Evolutionary conservation across 2,888 invertebrate species (phyloP).

Genomic region (Smittia sp.): DNA sequence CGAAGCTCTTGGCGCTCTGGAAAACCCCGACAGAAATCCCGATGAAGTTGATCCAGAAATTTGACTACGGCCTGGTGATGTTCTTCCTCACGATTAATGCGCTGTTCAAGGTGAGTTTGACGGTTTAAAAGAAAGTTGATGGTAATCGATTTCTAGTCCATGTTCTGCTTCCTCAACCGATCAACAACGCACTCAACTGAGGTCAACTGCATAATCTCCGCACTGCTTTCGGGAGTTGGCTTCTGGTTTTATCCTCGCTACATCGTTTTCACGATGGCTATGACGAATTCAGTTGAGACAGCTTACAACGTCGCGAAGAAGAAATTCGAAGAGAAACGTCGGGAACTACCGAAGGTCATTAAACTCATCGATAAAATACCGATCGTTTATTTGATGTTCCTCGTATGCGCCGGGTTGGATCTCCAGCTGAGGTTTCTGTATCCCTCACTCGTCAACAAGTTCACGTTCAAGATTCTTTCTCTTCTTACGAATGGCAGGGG

Average conservation of each 20-base stretch:
- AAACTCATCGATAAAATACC: conserved; percentile 3
- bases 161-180: conserved; percentile 15
- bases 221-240: conserved; percentile 3
- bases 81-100: conserved; percentile 6
- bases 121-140: neutral
- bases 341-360: neutral
- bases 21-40: neutral
- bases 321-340: neutral
- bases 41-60: neutral
- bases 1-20: neutral
- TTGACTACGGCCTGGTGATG: neutral
- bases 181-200: neutral
- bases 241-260: conserved; percentile 20
- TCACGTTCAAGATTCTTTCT: neutral
- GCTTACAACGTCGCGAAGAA: neutral
- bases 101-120: conserved; percentile 21
- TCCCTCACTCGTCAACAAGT: conserved; percentile 9
- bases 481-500: neutral
- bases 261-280: conserved; percentile 33
- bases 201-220: neutral
- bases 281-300: conserved; percentile 21
- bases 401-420: neutral
- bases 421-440: conserved; percentile 4
- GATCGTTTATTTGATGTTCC: neutral
- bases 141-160: conserved; percentile 24